Percentiles rank a stretch among this genome's conserved stretches.
Evolutionary conservation across 92 coral and sea anemone genomes (phyloP).

Genomic region (Heliopora coerulea): DNA sequence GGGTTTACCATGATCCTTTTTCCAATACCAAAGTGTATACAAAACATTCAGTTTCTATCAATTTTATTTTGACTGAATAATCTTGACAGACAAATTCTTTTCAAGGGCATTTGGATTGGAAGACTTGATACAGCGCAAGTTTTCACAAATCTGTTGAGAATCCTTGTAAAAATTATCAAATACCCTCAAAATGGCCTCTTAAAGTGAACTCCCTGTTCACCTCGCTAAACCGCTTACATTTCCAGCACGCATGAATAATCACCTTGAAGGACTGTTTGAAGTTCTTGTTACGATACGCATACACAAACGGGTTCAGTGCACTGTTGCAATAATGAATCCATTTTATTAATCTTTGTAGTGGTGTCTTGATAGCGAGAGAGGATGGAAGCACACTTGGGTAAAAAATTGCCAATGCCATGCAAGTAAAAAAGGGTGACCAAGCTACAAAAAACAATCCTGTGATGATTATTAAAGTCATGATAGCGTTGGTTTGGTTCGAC

Average conservation of each 20-base stretch:
- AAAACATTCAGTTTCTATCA: no score
- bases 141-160: no score
- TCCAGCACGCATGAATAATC: constrained; percentile 14
- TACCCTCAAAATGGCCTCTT: no score
- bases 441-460: constrained; percentile 72
- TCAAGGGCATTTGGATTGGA: no score
- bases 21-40: no score
- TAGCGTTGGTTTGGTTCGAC: background rate
- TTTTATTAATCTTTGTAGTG: constrained; percentile 64
- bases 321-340: constrained; percentile 85
- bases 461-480: constrained; percentile 64
- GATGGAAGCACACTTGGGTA: constrained; percentile 48
- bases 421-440: constrained; percentile 81
- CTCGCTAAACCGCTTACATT: no score
- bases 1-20: no score
- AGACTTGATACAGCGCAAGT: no score
- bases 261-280: constrained; percentile 56
- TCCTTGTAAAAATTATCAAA: no score
- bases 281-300: constrained; percentile 78
- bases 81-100: no score
- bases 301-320: constrained; percentile 77
- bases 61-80: no score
- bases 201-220: no score
- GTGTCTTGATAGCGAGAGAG: constrained; percentile 35
- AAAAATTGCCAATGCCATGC: constrained; percentile 57